These are phyloP conservation scores for Syncerus caffer DNA, from an alignment of 2,797 vertebrate species.

Conservation along the genomic window DNA sequence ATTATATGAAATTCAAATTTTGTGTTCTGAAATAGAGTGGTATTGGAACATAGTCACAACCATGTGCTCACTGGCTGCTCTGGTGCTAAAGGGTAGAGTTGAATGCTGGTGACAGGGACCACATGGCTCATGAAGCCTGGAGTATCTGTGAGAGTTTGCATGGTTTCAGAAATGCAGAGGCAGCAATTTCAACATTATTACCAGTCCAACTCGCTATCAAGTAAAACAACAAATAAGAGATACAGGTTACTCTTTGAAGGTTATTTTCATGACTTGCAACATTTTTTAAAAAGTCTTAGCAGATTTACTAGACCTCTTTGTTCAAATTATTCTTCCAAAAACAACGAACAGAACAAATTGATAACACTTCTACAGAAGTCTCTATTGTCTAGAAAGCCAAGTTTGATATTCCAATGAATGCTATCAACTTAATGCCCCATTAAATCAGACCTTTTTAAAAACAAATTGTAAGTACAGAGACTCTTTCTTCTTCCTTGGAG, in stretches of 20 bases:
- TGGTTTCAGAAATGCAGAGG: background rate
- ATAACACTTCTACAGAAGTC: background rate
- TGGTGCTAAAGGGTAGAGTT: background rate
- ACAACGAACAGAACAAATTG: conserved; percentile 23
- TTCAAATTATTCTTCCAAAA: conserved; percentile 23
- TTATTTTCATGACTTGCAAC: conserved; percentile 27
- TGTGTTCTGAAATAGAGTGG: background rate
- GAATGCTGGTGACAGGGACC: background rate
- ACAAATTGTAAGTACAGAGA: background rate
- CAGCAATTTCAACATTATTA: background rate
- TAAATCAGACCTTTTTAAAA: background rate
- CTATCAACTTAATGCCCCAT: background rate
- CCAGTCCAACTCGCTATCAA: background rate
- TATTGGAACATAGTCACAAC: background rate
- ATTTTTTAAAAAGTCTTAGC: background rate
- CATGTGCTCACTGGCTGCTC: background rate
- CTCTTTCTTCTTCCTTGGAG: background rate
- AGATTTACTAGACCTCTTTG: conserved; percentile 11
- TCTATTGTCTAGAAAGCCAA: background rate
- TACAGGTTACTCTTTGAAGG: background rate
- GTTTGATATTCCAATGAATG: conserved; percentile 9
- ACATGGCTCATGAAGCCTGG: background rate
- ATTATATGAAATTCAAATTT: background rate
- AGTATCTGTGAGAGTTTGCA: background rate
- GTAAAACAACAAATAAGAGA: background rate